Evolutionary conservation across 2,113 vertebrate genomes (phyloP), one percentile per base, ranked within the genome.

Genomic region (Sphaerodactylus townsendi): DNA sequence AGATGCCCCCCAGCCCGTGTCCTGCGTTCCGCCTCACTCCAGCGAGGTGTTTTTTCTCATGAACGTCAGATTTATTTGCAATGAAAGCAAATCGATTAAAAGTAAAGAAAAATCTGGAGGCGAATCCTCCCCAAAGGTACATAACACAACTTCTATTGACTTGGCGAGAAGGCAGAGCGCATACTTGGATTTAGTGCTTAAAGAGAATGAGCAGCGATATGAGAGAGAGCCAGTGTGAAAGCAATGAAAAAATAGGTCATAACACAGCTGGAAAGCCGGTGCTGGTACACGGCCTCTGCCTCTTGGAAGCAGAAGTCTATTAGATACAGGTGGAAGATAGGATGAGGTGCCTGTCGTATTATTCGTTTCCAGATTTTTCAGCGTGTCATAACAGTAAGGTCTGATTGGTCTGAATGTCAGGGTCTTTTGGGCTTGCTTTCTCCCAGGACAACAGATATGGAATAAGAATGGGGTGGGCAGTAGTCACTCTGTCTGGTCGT

Each of bases 61-160:
- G 30, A 65, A 9, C 64, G 33, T 82, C 56, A 79, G 78, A 39
- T 72, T 64, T 59, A 35, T 2, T 81, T 39, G 37, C 65, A 72
- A 53, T 82, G 85, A 86, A 86, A 86, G 85, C 44, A 86, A 86
- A 86, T 86, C 74, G 66, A 86, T 82, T 71, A 65, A 35, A 72
- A 68, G 28, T 30, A 56, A 39, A 21, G 44, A 17, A 11, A 8
- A 89, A 83, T 4, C 76, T 21, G n/a, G 14, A 77, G 78, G 23
- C 2, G 83, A 39, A 84, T 79, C 50, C n/a, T 77, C 72, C 50
- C 75, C n/a, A 1, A 0, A 7, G 80, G 9, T 77, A 46, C 69
- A 73, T 82, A 50, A 88, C 86, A 1, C 50, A 81, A 64, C 13
- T 50, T 48, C 2, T 9, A 4, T 69, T 77, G 83, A 37, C 68